Evolutionary conservation across 2,797 vertebrate genomes (phyloP).

Genomic region (Microtus californicus): DNA sequence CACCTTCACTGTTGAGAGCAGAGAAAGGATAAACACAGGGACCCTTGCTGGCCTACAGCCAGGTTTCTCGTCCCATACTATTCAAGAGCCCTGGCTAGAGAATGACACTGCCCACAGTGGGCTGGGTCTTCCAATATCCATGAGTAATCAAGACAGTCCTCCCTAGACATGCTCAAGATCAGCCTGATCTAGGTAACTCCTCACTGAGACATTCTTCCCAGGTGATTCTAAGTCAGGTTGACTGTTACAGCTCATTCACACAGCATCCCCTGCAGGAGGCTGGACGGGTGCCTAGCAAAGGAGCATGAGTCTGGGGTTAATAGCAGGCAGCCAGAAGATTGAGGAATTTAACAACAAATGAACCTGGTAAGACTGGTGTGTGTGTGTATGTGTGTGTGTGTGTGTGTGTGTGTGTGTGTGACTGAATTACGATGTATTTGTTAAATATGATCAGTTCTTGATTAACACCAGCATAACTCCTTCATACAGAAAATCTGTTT

Average conservation of each 20-base stretch:
- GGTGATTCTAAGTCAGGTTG: background rate
- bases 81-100: background rate
- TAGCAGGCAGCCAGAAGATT: background rate
- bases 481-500: background rate
- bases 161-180: background rate
- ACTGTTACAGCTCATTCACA: background rate
- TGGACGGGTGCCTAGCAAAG: background rate
- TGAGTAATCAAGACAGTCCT: background rate
- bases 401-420: background rate
- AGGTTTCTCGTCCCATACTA: background rate
- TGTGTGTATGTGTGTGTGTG: background rate
- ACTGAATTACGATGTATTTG: background rate
- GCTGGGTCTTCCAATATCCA: background rate
- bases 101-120: background rate
- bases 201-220: background rate
- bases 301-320: background rate
- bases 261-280: background rate
- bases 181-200: background rate
- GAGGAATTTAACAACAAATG: background rate
- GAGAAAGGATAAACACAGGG: background rate
- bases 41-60: too few species aligned
- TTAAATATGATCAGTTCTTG: conserved; percentile 35
- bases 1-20: background rate
- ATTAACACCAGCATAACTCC: background rate
- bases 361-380: background rate